Percentiles rank a stretch among this genome's conserved stretches.
Conservation (phyloP, 2,888 invertebrate species). For the Heliconius cydno region DNA sequence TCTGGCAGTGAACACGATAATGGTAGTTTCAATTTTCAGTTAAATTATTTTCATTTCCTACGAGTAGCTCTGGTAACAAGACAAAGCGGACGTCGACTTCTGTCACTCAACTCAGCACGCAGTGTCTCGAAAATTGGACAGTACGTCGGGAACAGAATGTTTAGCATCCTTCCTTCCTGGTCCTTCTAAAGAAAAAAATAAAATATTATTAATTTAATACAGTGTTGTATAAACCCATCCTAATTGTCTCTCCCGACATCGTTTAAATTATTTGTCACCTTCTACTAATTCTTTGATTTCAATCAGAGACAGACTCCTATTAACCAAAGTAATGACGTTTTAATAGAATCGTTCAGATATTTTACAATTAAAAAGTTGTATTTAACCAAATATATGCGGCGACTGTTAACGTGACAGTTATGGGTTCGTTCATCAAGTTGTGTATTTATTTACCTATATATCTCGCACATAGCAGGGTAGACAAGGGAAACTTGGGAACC, state of each 20-base stretch:
- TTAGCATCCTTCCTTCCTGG: too few relatives aligned
- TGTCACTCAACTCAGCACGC: not conserved
- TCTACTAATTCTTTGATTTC: slow-evolving; percentile 41
- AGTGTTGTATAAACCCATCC: slow-evolving; percentile 45
- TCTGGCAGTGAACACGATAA: too few relatives aligned
- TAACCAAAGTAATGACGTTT: not conserved
- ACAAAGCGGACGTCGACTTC: not conserved
- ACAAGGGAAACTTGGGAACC: not conserved
- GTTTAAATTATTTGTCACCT: slow-evolving; percentile 50
- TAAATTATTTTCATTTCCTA: not conserved
- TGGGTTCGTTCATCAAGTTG: too few relatives aligned
- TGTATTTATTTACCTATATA: too few relatives aligned
- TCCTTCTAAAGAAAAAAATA: not conserved
- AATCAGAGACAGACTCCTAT: slow-evolving; percentile 29
- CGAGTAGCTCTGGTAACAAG: not conserved
- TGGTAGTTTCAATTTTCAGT: not conserved
- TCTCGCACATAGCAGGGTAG: too few relatives aligned
- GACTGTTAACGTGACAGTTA: too few relatives aligned
- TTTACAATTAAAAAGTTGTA: not conserved
- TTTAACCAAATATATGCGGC: not conserved
- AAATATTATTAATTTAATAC: not conserved
- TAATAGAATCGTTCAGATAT: not conserved
- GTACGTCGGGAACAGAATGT: not conserved
- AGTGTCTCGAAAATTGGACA: not conserved
- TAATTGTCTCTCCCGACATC: slow-evolving; percentile 46